Conservation (phyloP, 2,888 invertebrate species). For the Mesoligia furuncula region DNA sequence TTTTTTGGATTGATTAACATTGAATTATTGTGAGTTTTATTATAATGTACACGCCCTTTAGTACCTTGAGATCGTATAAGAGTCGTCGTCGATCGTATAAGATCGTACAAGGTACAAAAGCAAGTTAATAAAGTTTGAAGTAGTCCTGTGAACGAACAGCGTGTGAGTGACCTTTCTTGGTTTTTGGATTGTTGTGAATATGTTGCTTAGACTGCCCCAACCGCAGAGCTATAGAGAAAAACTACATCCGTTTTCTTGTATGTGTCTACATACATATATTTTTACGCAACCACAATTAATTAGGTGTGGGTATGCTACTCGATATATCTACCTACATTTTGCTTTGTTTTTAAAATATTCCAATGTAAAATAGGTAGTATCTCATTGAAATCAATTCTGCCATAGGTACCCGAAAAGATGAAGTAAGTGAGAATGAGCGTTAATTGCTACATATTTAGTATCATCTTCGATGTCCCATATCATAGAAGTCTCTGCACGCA, state of each 20-base stretch:
- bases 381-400: neutral
- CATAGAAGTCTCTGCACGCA: neutral
- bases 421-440: neutral
- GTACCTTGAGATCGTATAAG: neutral
- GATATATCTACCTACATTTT: neutral
- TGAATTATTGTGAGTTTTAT: constrained; percentile 48
- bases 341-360: neutral
- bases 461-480: neutral
- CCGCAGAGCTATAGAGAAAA: constrained; percentile 13
- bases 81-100: no score
- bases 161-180: constrained; percentile 41
- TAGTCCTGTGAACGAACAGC: constrained; percentile 16
- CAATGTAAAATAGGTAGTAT: neutral
- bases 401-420: neutral
- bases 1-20: constrained; percentile 48
- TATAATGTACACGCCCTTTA: constrained; percentile 10
- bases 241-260: constrained; percentile 30
- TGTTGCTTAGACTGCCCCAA: neutral
- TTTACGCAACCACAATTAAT: constrained; percentile 7
- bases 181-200: constrained; percentile 30
- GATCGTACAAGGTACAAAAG: neutral
- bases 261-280: neutral
- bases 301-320: neutral
- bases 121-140: neutral
- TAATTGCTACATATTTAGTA: neutral